phyloP scores from a whole-genome alignment of 2,888 invertebrate genomes.

The Eilema griseolum region DNA sequence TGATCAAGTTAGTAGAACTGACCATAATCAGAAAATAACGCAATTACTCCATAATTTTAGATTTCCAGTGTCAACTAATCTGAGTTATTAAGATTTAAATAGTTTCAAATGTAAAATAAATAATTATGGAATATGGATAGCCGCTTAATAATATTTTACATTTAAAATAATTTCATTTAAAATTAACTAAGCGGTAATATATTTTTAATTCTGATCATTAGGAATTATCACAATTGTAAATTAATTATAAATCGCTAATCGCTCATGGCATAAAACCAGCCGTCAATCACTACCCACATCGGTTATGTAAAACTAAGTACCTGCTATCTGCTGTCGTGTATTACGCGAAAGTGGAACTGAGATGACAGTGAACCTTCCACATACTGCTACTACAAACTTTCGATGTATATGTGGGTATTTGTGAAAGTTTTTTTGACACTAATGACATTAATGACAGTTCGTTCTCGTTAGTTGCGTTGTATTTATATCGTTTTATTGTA shows the following conservation, averaged over 20 bases:
- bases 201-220: not conserved
- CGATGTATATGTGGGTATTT: slow-evolving; percentile 8
- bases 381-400: not conserved
- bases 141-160: not conserved
- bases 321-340: slow-evolving; percentile 43
- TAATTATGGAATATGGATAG: not conserved
- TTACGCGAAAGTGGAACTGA: slow-evolving; percentile 58
- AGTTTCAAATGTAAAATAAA: not conserved
- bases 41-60: not conserved
- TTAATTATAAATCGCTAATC: slow-evolving; percentile 40
- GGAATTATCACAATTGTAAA: not conserved
- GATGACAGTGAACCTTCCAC: slow-evolving; percentile 23
- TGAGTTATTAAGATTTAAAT: not conserved
- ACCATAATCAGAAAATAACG: not conserved
- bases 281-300: slow-evolving; percentile 65
- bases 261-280: slow-evolving; percentile 40
- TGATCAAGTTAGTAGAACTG: not conserved
- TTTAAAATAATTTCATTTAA: not conserved
- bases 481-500: not conserved
- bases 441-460: slow-evolving; percentile 10
- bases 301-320: slow-evolving; percentile 61
- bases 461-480: not conserved
- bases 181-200: not conserved
- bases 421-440: slow-evolving; percentile 9
- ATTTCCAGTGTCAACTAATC: not conserved